Percentiles rank a stretch among this genome's conserved stretches.
Evolutionary conservation across 2,113 vertebrate species (phyloP).

Genomic region (Struthidea cinerea): DNA sequence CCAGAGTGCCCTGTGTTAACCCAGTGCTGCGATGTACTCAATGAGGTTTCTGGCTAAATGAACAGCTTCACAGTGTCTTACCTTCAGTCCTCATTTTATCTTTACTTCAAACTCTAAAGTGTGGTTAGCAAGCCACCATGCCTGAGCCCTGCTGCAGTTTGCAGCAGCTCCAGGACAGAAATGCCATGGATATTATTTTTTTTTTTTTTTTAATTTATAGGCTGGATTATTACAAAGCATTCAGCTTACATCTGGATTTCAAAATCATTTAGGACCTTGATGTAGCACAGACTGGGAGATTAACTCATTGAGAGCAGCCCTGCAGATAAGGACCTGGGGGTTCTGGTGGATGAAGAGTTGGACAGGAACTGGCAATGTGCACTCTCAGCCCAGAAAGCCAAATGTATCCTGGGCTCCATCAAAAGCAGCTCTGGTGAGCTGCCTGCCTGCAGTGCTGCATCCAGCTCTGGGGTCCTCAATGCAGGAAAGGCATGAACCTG

Average conservation of each 20-base stretch:
- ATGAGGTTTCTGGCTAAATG: neutral
- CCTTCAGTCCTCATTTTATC: neutral
- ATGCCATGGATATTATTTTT: neutral
- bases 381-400: neutral
- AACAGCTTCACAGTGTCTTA: neutral
- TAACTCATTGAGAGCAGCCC: neutral
- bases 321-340: neutral
- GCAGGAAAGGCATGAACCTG: neutral
- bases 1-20: neutral
- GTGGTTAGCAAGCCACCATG: neutral
- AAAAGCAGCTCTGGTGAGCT: neutral
- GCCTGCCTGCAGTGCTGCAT: neutral
- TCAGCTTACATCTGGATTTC: neutral
- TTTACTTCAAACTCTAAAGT: neutral
- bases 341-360: neutral
- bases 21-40: neutral
- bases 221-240: neutral
- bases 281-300: neutral
- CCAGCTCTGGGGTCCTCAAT: neutral
- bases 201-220: neutral
- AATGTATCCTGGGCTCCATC: neutral
- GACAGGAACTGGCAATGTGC: neutral
- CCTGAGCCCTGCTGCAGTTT: neutral
- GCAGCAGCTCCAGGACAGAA: neutral
- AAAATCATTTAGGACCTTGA: neutral